These are phyloP conservation scores for Dimorphilus gyrociliatus DNA, from an alignment of 2,888 invertebrate species.

Conservation along the genomic window DNA sequence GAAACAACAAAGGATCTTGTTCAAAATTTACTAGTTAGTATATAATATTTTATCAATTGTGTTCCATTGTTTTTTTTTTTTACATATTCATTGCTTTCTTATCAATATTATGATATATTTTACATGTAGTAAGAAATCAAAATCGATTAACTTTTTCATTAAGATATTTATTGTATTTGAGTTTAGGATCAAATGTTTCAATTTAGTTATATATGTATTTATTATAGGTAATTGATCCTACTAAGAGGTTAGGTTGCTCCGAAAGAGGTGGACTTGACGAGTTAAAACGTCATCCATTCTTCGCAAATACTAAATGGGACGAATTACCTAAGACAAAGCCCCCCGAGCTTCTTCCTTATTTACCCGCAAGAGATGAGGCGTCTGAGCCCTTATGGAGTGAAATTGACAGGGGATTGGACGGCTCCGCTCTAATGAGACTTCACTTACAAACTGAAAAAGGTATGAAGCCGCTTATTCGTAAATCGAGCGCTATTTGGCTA, in stretches of 20 bases:
- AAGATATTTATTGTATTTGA: conserved; percentile 7
- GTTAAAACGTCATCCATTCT: conserved; percentile 72
- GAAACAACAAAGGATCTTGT: conserved; percentile 48
- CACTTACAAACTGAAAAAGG: too few species aligned
- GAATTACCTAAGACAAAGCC: conserved; percentile 58
- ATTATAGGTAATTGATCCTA: conserved; percentile 51
- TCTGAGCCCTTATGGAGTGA: conserved; percentile 51
- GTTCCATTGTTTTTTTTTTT: too few species aligned
- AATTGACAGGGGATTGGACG: too few species aligned
- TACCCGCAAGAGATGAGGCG: conserved; percentile 53
- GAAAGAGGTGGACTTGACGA: conserved; percentile 52
- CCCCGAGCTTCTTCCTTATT: conserved; percentile 47
- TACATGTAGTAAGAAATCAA: too few species aligned
- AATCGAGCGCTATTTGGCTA: too few species aligned
- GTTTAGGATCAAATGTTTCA: neutral
- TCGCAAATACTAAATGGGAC: conserved; percentile 64
- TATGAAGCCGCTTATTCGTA: too few species aligned
- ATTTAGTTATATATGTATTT: too few species aligned
- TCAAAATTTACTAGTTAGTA: conserved; percentile 37
- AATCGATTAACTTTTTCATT: too few species aligned
- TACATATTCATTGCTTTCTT: too few species aligned
- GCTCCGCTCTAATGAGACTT: too few species aligned
- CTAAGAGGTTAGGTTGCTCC: conserved; percentile 58
- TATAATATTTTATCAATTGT: conserved; percentile 1
- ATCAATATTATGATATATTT: too few species aligned